A percentile compares a stretch with the other conserved stretches of the same genome.
These are phyloP conservation scores for Cataglyphis rosenhaueri DNA, from an alignment of 2,888 invertebrate species.

Conservation along the genomic window DNA sequence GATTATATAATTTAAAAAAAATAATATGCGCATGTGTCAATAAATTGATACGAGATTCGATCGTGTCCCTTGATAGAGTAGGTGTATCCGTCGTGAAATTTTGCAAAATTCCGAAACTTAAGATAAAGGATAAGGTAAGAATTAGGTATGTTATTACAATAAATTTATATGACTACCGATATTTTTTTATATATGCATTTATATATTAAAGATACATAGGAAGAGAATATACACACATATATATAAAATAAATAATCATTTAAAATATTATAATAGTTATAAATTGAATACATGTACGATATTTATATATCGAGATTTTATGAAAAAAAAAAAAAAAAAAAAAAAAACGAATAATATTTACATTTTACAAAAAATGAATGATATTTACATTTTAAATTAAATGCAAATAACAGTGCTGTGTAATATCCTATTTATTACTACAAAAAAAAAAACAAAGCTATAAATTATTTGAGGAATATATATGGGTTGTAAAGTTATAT, in stretches of 20 bases:
- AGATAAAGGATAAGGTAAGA: background rate
- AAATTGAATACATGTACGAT: conserved; percentile 7
- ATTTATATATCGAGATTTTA: conserved; percentile 12
- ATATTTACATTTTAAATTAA: conserved; percentile 49
- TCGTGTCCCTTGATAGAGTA: background rate
- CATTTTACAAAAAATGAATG: no score
- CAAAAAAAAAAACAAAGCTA: background rate
- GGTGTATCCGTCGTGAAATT: background rate
- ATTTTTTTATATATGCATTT: conserved; percentile 66
- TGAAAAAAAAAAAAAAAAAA: conserved; percentile 7
- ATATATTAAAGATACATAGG: conserved; percentile 58
- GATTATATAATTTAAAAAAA: background rate
- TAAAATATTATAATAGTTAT: conserved; percentile 4
- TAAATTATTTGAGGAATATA: conserved; percentile 14
- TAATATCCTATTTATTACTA: background rate
- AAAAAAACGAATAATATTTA: no score
- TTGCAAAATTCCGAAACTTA: background rate
- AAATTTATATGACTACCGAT: background rate
- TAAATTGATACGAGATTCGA: background rate
- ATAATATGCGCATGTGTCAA: background rate
- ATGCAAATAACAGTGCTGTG: conserved; percentile 16
- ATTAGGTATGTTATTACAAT: background rate
- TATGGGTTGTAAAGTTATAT: background rate
- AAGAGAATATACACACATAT: conserved; percentile 3
- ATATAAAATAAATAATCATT: conserved; percentile 50